Base-by-base conservation (phyloP, 2,797 vertebrate genomes). In the Peromyscus nudipes region DNA sequence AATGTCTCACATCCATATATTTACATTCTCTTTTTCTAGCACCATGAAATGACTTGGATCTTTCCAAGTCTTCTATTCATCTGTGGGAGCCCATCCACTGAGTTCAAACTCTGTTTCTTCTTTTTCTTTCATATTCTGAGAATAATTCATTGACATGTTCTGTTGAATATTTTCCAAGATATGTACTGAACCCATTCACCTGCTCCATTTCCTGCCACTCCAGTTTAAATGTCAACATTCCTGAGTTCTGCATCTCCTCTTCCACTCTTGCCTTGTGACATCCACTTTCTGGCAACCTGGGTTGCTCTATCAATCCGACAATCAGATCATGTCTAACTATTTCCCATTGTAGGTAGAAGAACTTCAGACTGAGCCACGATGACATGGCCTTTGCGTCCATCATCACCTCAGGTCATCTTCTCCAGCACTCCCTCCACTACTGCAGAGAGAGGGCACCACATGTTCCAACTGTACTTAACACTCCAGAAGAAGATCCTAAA, bases 121-220 rank as follows among this genome's bases (percentile, higher is more conserved):
- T 87, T 57, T 91, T 77, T 76, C 55, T 94, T 67, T 88, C 21
- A 55, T 25, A 65, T 9, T 34, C 25, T 83, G 10, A 88, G 34
- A 37, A 6, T n/a, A 77, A 80, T 77, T 49, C 80, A 27, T 95
- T 52, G 91, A 75, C 57, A 19, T 40, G 19, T 73, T 88, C 43
- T 95, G 11, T 81, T 55, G 46, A 7, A 12, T 80, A 4, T 71
- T 93, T 76, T 94, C 46, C 49, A 88, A 92, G 93, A 65, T 71
- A 31, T 6, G 31, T 73, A 6, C 14, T 69, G 25, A 81, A 77
- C n/a, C 43, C n/a, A 65, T 27, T 83, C 43, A 43, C n/a, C 3
- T 73, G 96, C 57, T 79, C 60, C 40, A 7, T 62, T 86, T 94
- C 64, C 23, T 62, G 7, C 23, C 34, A 6, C 62, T 92, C 34